Base-by-base conservation (phyloP, 2,113 vertebrate genomes). In the Myrmecobius fasciatus region DNA sequence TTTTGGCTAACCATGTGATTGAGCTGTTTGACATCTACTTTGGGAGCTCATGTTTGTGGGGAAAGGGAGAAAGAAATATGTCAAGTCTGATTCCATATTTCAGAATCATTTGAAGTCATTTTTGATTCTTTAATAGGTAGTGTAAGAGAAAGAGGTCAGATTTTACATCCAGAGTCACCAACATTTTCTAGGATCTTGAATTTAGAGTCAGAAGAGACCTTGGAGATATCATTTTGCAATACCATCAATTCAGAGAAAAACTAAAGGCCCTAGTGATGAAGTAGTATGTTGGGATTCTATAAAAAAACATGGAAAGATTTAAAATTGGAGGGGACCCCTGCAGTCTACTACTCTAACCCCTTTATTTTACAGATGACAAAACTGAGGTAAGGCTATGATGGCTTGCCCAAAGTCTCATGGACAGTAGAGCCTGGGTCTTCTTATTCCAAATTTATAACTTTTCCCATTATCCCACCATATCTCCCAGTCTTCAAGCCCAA, bases 11-110 rank as follows among this genome's bases (percentile, higher is more conserved):
- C 92, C 88, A 92, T 89, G 60, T 8, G 93, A 95, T 92, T 92
- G 22, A 97, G 43, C 53, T 46, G 88, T 2, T 93, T 94, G 54
- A 3, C 53, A 51, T 90, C 36, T 91, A 93, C 3, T 49, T 92
- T 93, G 92, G 53, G 89, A 95, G 96, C 8, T 96, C 25, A 92
- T 67, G 90, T 89, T 46, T 92, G 75, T 89, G n/a, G 90, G 91
- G 94, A 92, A 53, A 24, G 92, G 93, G 26, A 90, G 89, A 95
- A 91, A 54, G 22, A 92, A 94, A 75, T 56, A 93, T 28, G 96
- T 93, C 48, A 92, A 88, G 22, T 95, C 9, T 4, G n/a, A 91
- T 20, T 93, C 54, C 8, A 54, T 49, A 91, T 94, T 96, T 91
- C 67, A 24, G 67, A 43, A 83, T 20, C 67, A 83, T 83, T 83